A percentile compares a stretch with the other conserved stretches of the same genome.
Conservation (phyloP, 2,113 vertebrate genomes). For the Gobius niger region DNA sequence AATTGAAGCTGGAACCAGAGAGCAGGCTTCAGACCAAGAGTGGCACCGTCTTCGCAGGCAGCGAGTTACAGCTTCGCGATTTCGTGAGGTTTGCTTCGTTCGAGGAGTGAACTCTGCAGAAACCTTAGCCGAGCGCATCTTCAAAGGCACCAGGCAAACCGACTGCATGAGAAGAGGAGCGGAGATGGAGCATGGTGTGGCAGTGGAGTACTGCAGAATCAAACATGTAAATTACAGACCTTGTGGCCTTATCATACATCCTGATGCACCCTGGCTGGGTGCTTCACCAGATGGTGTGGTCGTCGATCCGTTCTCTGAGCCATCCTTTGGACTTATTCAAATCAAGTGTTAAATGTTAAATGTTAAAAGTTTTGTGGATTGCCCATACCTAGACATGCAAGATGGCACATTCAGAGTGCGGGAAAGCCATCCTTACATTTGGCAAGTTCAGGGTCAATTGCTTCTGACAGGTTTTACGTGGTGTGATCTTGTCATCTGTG, state of each 20-base stretch:
- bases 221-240: too few relatives aligned
- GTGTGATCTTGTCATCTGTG: conserved; percentile 7
- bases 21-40: too few relatives aligned
- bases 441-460: conserved; percentile 1
- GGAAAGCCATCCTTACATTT: not conserved
- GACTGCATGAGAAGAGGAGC: too few relatives aligned
- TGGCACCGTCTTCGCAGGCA: too few relatives aligned
- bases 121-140: too few relatives aligned
- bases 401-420: not conserved
- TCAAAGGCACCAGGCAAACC: too few relatives aligned
- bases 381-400: not conserved
- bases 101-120: too few relatives aligned
- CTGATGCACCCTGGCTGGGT: not conserved
- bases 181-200: too few relatives aligned
- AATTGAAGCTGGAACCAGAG: too few relatives aligned
- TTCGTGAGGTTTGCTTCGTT: too few relatives aligned
- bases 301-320: not conserved
- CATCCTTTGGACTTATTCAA: not conserved
- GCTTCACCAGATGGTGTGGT: conserved; percentile 1
- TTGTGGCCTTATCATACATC: not conserved
- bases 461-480: not conserved
- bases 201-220: too few relatives aligned
- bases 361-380: not conserved
- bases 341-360: conserved; percentile 1
- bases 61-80: too few relatives aligned